Evolutionary conservation across 2,113 vertebrate species (phyloP).

Genomic region (Gnathonemus longibarbis): DNA sequence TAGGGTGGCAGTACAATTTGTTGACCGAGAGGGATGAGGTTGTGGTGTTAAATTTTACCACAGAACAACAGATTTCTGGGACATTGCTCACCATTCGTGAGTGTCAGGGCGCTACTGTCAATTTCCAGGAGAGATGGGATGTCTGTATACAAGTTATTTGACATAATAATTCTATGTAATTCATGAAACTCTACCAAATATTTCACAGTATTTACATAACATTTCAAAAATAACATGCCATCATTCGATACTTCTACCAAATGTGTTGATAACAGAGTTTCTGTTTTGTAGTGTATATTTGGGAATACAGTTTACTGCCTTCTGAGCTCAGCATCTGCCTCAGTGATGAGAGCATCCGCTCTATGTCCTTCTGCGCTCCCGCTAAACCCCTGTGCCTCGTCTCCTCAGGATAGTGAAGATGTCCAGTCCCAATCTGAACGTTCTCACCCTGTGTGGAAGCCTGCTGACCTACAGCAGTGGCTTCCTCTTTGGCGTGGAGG

Average conservation of each 20-base stretch:
- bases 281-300: background rate
- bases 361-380: background rate
- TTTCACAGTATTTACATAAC: background rate
- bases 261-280: background rate
- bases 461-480: slow-evolving; percentile 79
- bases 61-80: background rate
- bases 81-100: background rate
- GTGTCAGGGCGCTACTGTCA: background rate
- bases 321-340: background rate
- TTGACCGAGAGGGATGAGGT: background rate
- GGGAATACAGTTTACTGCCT: background rate
- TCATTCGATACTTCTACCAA: background rate
- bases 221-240: background rate
- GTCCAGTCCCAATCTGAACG: slow-evolving; percentile 95
- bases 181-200: background rate
- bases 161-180: background rate
- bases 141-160: background rate
- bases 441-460: slow-evolving; percentile 84
- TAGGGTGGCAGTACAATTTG: background rate
- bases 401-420: slow-evolving; percentile 90
- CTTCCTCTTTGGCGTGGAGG: slow-evolving; percentile 79
- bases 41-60: background rate
- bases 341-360: background rate
- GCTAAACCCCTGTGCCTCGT: background rate
- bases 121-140: background rate